Conservation (phyloP, 2,113 vertebrate species). For the Pygoscelis antarcticus region DNA sequence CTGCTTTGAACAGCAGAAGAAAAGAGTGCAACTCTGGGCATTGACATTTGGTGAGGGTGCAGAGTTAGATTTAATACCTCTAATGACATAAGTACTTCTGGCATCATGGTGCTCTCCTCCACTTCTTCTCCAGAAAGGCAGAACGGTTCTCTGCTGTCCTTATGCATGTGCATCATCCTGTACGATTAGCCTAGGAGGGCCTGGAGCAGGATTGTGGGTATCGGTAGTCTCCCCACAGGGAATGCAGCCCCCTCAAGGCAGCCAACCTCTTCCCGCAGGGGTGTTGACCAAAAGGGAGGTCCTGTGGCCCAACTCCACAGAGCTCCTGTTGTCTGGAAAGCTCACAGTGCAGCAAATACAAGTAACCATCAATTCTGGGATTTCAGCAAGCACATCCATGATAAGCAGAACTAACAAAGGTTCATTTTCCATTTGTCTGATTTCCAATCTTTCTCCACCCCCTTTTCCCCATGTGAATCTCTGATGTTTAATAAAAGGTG, state of each 20-base stretch:
- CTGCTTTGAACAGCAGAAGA: neutral
- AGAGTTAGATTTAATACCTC: neutral
- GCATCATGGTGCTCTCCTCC: neutral
- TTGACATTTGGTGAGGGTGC: neutral
- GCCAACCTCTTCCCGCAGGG: neutral
- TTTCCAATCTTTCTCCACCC: neutral
- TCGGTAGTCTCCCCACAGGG: neutral
- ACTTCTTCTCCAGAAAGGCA: neutral
- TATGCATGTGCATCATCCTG: neutral
- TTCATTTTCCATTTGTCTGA: neutral
- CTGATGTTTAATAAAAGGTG: neutral
- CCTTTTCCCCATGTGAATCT: neutral
- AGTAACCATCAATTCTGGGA: neutral
- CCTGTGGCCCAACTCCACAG: neutral
- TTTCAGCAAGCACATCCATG: neutral
- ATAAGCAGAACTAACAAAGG: neutral
- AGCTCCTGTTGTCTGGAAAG: neutral
- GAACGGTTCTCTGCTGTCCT: neutral
- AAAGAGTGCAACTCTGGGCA: neutral
- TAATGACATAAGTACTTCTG: neutral
- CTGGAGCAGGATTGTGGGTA: neutral
- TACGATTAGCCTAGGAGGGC: neutral
- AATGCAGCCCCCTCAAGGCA: neutral
- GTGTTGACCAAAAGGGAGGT: neutral
- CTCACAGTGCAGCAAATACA: fast-evolving